These are phyloP conservation scores for Trogon melanurus DNA, from an alignment of 2,113 vertebrate genomes.

Conservation along the genomic window DNA sequence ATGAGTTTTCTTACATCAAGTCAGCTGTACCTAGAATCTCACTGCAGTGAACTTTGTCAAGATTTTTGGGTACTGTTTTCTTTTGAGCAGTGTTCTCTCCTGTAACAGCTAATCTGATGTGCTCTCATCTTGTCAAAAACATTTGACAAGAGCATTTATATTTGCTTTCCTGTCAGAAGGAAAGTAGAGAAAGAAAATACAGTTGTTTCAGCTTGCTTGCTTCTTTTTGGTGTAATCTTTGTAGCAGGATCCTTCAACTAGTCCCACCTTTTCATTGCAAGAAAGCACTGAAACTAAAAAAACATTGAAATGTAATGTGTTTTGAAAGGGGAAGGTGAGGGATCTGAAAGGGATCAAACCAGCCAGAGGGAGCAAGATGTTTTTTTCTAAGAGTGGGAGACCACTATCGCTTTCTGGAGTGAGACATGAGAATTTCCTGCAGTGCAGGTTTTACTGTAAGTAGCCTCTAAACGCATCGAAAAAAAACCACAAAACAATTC, in stretches of 20 bases:
- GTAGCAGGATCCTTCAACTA: neutral
- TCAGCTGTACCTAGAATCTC: neutral
- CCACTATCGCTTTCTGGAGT: rapidly evolving
- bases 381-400: neutral
- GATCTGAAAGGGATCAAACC: neutral
- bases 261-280: neutral
- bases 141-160: neutral
- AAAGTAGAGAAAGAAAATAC: neutral
- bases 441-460: neutral
- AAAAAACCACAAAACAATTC: neutral
- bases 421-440: neutral
- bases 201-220: neutral
- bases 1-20: neutral
- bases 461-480: neutral
- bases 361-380: neutral
- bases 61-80: neutral
- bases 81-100: neutral
- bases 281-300: neutral
- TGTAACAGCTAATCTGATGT: neutral
- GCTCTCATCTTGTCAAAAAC: neutral
- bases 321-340: neutral
- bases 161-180: neutral
- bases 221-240: neutral
- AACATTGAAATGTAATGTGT: neutral
- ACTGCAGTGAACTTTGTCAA: neutral